These are phyloP conservation scores for Cheilosia variabilis DNA, from an alignment of 2,888 invertebrate genomes.

Conservation along the genomic window DNA sequence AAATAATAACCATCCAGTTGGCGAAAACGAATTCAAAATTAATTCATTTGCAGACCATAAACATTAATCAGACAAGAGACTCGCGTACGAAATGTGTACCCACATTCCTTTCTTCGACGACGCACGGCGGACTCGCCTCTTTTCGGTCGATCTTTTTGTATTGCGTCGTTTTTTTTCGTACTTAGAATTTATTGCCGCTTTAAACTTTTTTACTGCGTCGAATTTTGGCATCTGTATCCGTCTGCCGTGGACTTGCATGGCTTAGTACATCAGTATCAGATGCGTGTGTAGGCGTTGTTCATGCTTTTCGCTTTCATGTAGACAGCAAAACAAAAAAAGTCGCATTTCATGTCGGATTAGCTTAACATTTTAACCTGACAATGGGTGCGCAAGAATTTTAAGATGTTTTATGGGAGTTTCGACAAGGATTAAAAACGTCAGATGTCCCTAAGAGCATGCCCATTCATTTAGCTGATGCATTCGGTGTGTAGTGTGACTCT, in stretches of 20 bases:
- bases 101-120: no score
- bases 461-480: no score
- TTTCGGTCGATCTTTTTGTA: background rate
- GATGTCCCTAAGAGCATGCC: no score
- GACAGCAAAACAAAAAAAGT: background rate
- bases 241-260: background rate
- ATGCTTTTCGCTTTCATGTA: background rate
- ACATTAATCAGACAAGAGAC: slow-evolving; percentile 33
- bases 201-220: slow-evolving; percentile 30
- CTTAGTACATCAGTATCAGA: slow-evolving; percentile 2
- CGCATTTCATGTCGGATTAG: slow-evolving; percentile 9
- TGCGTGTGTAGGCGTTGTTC: slow-evolving; percentile 14
- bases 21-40: background rate
- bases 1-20: background rate
- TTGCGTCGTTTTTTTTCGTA: background rate
- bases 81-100: slow-evolving; percentile 7
- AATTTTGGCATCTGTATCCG: slow-evolving; percentile 36
- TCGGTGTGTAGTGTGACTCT: no score
- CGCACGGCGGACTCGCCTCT: background rate
- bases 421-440: no score
- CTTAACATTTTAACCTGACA: slow-evolving; percentile 19
- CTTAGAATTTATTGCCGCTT: slow-evolving; percentile 27
- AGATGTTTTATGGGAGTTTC: background rate
- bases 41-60: background rate
- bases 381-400: slow-evolving; percentile 1